Evolutionary conservation across 1,140 invertebrate genomes (phyloP), one percentile per base, ranked within the genome.

Genomic region (Bombus confusus): DNA sequence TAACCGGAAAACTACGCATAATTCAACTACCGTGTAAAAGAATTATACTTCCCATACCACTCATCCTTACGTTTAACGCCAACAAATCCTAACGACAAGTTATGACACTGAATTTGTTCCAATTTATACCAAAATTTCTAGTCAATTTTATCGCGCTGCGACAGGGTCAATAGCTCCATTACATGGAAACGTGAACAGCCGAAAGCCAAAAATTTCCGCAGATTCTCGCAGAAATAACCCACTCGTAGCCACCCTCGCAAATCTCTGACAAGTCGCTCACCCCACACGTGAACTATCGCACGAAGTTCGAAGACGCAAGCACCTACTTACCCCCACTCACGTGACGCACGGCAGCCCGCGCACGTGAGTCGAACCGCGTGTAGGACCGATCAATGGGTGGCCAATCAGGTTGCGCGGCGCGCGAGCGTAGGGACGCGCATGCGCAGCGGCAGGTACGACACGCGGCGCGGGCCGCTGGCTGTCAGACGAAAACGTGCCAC

Each of bases 401-500:
- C 83, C 83, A 84, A 84, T 84, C 22, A n/a, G 37, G 3, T 31
- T 1, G 13, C n/a, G 3, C 18, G 66, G 52, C 34, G 43, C 74
- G 34, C 25, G 59, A 37, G 31, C 22, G 4, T 3, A 5, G 31
- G 1, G 31, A 3, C 31, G 25, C 82, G 82, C 82, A 47, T 84
- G 82, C 82, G 82, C 25, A 34, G 8, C 34, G 0, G 22, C 59
- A 68, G 62, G 72, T 59, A 57, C 43, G 79, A 52, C 84, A 80
- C 79, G 79, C 59, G 79, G 78, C 62, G 62, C 71, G 47, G 31
- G 78, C 72, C 72, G 25, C 43, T 5, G 68, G 9, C 62, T 81
- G 74, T 86, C 72, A 68, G 80, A 83, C 22, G 71, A 85, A 86
- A 83, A 86, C 80, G 79, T 72, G 84, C 76, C 31, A 71, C 37